A percentile compares a stretch with the other conserved stretches of the same genome.
Evolutionary conservation across 1,140 invertebrate genomes (phyloP).

Genomic region (Bombus vancouverensis): DNA sequence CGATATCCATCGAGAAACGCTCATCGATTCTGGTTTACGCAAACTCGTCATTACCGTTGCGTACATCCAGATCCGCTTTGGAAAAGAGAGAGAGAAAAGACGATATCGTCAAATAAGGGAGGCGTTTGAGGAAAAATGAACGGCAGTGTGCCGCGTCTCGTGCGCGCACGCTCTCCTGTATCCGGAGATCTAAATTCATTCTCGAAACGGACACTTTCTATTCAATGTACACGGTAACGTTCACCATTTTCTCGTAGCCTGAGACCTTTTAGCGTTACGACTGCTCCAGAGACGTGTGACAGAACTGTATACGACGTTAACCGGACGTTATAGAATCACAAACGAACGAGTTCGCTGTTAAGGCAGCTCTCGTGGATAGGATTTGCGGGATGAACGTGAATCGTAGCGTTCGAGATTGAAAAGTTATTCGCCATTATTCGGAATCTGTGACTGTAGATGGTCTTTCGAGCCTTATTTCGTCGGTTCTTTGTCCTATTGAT

Average conservation of each 20-base stretch:
- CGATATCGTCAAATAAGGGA: not conserved
- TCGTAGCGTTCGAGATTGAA: not conserved
- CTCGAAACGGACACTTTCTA: conserved; percentile 8
- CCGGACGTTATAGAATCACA: not conserved
- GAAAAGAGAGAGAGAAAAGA: not conserved
- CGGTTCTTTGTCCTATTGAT: not conserved
- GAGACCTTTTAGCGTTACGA: conserved; percentile 21
- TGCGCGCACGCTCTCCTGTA: not conserved
- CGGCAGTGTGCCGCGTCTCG: not conserved
- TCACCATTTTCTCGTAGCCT: not conserved
- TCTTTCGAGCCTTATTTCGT: not conserved
- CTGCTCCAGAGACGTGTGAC: conserved; percentile 1
- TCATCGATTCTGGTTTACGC: conserved; percentile 15
- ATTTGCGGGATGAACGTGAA: not conserved
- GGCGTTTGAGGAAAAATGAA: not conserved
- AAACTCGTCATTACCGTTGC: not conserved
- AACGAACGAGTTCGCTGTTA: not conserved
- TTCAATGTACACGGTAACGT: conserved; percentile 6
- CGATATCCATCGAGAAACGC: not conserved
- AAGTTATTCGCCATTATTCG: not conserved
- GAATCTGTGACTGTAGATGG: not conserved
- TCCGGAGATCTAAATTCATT: conserved; percentile 15
- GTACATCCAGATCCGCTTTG: not conserved
- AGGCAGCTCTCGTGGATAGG: not conserved
- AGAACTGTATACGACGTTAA: not conserved